Evolutionary conservation across 2,113 vertebrate genomes (phyloP).

Genomic region (Lophius piscatorius): DNA sequence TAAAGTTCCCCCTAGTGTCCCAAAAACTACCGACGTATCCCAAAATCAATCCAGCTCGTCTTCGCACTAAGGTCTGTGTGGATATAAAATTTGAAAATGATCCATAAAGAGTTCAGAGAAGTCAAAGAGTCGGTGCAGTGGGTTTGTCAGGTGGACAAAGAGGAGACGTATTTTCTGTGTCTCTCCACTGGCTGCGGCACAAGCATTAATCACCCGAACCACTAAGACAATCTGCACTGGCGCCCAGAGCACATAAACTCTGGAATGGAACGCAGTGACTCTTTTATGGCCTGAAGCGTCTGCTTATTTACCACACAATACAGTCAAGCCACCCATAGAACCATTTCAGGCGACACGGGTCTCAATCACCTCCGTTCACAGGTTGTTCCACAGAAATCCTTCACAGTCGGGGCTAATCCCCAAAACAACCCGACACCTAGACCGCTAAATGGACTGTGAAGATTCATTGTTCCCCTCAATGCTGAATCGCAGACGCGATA

Average conservation of each 20-base stretch:
- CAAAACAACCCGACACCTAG: background rate
- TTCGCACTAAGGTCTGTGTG: too few species aligned
- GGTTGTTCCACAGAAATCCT: background rate
- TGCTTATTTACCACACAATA: constrained; percentile 55
- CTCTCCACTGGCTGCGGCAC: constrained; percentile 38
- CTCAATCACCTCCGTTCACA: background rate
- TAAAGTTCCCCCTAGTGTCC: too few species aligned
- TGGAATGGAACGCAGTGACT: constrained; percentile 44
- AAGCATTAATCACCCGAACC: constrained; percentile 56
- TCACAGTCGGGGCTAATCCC: background rate
- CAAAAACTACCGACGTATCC: too few species aligned
- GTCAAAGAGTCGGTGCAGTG: constrained; percentile 4
- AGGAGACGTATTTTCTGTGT: constrained; percentile 12
- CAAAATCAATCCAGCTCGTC: too few species aligned
- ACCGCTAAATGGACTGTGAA: background rate
- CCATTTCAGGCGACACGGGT: constrained; percentile 3
- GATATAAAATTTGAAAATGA: too few species aligned
- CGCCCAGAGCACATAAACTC: constrained; percentile 63
- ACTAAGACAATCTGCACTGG: constrained; percentile 63
- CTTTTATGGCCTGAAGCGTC: constrained; percentile 27
- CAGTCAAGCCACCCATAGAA: constrained; percentile 4
- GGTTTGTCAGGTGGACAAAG: constrained; percentile 26
- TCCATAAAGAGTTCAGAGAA: constrained; percentile 3
- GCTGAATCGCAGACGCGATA: background rate
- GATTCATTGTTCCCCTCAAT: background rate